Conservation (phyloP, 1,140 invertebrate species). For the Chrysopa pallens region DNA sequence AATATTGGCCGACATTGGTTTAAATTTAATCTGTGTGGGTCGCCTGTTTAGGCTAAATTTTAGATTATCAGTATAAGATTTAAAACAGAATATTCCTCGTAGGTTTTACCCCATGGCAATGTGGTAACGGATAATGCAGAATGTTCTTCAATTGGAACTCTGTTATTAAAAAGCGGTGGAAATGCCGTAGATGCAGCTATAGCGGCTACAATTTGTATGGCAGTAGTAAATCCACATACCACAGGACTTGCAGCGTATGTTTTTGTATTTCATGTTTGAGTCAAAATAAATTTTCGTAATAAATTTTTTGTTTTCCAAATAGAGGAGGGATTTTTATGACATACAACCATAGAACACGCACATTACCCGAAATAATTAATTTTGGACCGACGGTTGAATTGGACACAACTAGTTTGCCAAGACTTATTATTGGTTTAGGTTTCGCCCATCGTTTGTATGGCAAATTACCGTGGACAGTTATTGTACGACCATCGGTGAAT, state of each 20-base stretch:
- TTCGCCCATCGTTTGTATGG: slow-evolving; percentile 38
- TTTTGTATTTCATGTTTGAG: slow-evolving; percentile 1
- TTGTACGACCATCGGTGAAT: slow-evolving; percentile 41
- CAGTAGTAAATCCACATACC: slow-evolving; percentile 43
- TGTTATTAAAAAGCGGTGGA: slow-evolving; percentile 42
- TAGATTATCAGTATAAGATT: slow-evolving; percentile 1
- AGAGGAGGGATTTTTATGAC: slow-evolving; percentile 57
- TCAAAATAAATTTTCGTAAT: not conserved
- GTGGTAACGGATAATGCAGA: slow-evolving; percentile 49
- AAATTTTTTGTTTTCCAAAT: slow-evolving; percentile 12
- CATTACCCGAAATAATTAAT: slow-evolving; percentile 31
- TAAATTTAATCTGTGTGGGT: too few relatives aligned
- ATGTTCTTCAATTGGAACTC: slow-evolving; percentile 52
- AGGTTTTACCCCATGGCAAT: slow-evolving; percentile 54
- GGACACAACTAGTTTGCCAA: slow-evolving; percentile 28
- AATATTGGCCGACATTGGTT: too few relatives aligned
- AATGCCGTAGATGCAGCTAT: slow-evolving; percentile 52
- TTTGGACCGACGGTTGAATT: slow-evolving; percentile 26
- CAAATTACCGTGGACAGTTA: slow-evolving; percentile 39
- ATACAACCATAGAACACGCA: slow-evolving; percentile 38
- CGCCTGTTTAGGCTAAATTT: not conserved
- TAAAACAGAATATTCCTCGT: slow-evolving; percentile 7
- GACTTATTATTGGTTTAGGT: slow-evolving; percentile 34
- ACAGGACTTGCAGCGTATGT: slow-evolving; percentile 51
- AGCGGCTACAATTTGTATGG: slow-evolving; percentile 45